Evolutionary conservation across 2,113 vertebrate species (phyloP), one percentile per base, ranked within the genome.

Genomic region (Rhinolophus sinicus): DNA sequence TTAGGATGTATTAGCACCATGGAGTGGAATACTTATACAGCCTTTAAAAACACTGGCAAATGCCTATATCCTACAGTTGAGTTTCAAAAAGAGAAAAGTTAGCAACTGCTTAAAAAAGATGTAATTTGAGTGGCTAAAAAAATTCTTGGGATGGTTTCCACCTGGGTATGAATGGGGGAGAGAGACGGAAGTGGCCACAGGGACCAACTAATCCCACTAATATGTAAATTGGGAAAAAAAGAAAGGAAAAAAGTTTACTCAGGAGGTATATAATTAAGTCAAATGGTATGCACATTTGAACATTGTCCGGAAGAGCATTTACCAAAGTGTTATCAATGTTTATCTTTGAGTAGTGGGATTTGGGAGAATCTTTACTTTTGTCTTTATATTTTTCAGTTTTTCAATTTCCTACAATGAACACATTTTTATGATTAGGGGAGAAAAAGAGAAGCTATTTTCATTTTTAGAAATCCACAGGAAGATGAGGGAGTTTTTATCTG

Each of bases 401-500:
- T 64, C 72, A 70, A 13, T 78, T 80, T 75, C 69, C 60, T 86
- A 77, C 75, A 96, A 67, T 54, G 16, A 82, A 92, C 30, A 86
- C 14, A 83, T 88, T 93, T 88, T 96, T 93, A 88, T 76, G 26
- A 82, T 72, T 80, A 21, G 9, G 40, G 7, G 78, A 0, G 2
- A 22, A 44, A 90, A 92, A 90, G 30, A 77, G 18, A 90, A 50
- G 60, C 54, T 95, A 76, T 88, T 92, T 96, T 92, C 54, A 58
- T 62, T 58, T 67, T 67, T 54, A 30, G n/a, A 87, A 93, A 54
- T 40, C 14, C 52, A 90, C 33, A 93, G 76, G 73, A 96, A 93
- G 26, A 92, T 84, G 56, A 96, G 38, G 70, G 56, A 47, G 15
- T 64, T 87, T 93, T 89, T 96, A 96, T 92, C 88, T 95, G 87